Evolutionary conservation across 1,140 invertebrate species (phyloP).

Genomic region (Bombyx mori): ASM3026992v2 NC_085121.1:7410001-7410500

Average conservation of each 20-base stretch:
- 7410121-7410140: constrained; percentile 41
- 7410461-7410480: constrained; percentile 49
- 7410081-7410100: constrained; percentile 51
- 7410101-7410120: constrained; percentile 39
- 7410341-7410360: constrained; percentile 46
- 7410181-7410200: constrained; percentile 59
- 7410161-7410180: constrained; percentile 48
- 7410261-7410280: constrained; percentile 54
- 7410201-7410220: constrained; percentile 52
- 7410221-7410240: constrained; percentile 41
- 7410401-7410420: constrained; percentile 30
- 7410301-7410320: constrained; percentile 31
- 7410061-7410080: constrained; percentile 65
- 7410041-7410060: constrained; percentile 57
- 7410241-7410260: constrained; percentile 22
- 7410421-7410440: constrained; percentile 14
- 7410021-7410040: constrained; percentile 48
- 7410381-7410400: constrained; percentile 40
- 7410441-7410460: constrained; percentile 18
- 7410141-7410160: constrained; percentile 61
- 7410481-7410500: constrained; percentile 28
- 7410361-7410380: constrained; percentile 48
- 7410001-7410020: constrained; percentile 58
- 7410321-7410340: constrained; percentile 33
- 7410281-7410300: constrained; percentile 44